Percentiles rank a stretch among this genome's conserved stretches.
phyloP scores from a whole-genome alignment of 1,140 invertebrate species.

The Aphaenogaster rudis region DNA sequence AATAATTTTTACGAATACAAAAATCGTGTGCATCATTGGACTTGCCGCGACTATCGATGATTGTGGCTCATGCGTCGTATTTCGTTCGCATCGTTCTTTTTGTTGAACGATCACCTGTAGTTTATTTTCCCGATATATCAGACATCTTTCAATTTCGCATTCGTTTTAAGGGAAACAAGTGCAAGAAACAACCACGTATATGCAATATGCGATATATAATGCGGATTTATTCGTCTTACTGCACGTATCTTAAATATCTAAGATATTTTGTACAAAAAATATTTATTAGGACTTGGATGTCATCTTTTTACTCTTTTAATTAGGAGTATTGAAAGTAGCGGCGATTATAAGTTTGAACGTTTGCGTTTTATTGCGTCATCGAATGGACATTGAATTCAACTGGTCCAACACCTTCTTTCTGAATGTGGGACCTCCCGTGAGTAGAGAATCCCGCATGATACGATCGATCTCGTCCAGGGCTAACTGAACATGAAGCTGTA shows the following conservation, averaged over 20 bases:
- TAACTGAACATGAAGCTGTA: slow-evolving; percentile 91
- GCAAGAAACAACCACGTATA: neutral
- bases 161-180: neutral
- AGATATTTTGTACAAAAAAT: neutral
- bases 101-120: neutral
- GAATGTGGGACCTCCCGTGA: slow-evolving; percentile 87
- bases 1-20: neutral
- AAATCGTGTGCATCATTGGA: neutral
- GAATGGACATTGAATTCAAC: slow-evolving; percentile 25
- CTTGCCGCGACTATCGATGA: neutral
- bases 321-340: slow-evolving; percentile 15
- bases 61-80: neutral
- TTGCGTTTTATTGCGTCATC: neutral
- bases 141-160: neutral
- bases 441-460: slow-evolving; percentile 90
- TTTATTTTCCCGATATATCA: neutral
- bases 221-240: neutral
- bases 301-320: neutral
- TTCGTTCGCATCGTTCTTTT: neutral
- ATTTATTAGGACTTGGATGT: slow-evolving; percentile 1
- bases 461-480: slow-evolving; percentile 92
- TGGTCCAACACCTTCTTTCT: slow-evolving; percentile 88
- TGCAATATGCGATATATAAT: slow-evolving; percentile 2
- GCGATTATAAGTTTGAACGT: neutral
- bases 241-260: too few species aligned